These are phyloP conservation scores for Apamea epomidion DNA, from an alignment of 2,888 invertebrate genomes.

Conservation along the genomic window DNA sequence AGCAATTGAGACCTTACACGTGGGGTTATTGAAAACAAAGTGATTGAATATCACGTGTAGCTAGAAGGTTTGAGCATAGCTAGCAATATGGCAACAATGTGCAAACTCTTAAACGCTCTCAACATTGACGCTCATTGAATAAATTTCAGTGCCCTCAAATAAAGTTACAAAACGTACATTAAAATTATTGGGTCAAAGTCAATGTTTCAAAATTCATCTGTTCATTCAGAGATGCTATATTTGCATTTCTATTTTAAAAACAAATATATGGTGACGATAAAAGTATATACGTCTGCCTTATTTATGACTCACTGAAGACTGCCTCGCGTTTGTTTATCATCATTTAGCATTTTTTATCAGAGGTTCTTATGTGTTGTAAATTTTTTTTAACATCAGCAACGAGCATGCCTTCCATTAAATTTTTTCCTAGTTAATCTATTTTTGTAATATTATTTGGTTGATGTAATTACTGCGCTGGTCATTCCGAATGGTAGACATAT, in stretches of 20 bases:
- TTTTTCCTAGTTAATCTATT: constrained; percentile 74
- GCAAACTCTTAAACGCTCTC: not conserved
- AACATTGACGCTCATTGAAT: not conserved
- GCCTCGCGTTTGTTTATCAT: constrained; percentile 72
- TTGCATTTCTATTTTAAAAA: constrained; percentile 33
- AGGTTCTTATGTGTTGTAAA: constrained; percentile 31
- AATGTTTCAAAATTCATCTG: constrained; percentile 25
- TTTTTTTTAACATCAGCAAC: constrained; percentile 41
- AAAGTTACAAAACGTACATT: not conserved
- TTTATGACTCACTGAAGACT: constrained; percentile 56
- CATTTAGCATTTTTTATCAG: constrained; percentile 67
- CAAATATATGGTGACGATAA: constrained; percentile 16
- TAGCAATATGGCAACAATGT: not conserved
- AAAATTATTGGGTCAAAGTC: constrained; percentile 31
- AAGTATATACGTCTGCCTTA: constrained; percentile 32
- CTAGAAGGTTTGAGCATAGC: not conserved
- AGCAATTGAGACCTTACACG: not conserved
- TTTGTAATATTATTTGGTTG: constrained; percentile 70
- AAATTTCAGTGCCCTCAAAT: constrained; percentile 2
- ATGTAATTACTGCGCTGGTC: constrained; percentile 54
- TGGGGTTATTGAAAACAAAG: constrained; percentile 7
- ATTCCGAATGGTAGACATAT: constrained; percentile 50
- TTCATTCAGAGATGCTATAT: constrained; percentile 30
- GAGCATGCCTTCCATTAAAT: constrained; percentile 33
- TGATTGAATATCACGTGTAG: not conserved